Evolutionary conservation across 2,888 invertebrate genomes (phyloP).

Genomic region (Pristionchus japonicus): DNA sequence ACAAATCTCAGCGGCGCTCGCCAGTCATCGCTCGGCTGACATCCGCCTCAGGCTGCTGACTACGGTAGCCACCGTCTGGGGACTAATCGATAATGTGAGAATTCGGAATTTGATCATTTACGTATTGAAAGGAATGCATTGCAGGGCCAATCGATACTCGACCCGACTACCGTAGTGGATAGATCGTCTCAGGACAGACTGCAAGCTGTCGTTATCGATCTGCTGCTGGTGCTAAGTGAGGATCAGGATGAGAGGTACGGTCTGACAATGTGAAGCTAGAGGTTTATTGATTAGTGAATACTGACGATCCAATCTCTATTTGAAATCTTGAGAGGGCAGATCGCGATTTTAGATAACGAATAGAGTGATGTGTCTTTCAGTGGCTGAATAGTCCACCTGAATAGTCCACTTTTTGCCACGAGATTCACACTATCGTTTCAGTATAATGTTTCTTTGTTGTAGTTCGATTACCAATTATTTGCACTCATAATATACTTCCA

Average conservation of each 20-base stretch:
- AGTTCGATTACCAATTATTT: neutral
- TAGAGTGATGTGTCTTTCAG: neutral
- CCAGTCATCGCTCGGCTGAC: conserved; percentile 26
- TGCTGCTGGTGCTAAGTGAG: conserved; percentile 29
- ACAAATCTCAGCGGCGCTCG: neutral
- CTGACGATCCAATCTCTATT: neutral
- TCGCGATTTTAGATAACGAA: neutral
- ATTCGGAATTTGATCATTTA: neutral
- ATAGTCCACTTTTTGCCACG: too few species aligned
- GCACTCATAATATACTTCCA: neutral
- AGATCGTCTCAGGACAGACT: neutral
- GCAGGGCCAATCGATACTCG: conserved; percentile 22
- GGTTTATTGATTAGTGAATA: neutral
- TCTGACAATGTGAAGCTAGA: too few species aligned
- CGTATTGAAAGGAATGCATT: neutral
- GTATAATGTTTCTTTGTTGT: neutral
- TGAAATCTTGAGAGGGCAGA: neutral
- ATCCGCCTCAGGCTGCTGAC: conserved; percentile 1
- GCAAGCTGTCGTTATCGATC: conserved; percentile 10
- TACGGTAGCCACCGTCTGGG: conserved; percentile 37
- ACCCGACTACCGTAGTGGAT: conserved; percentile 18
- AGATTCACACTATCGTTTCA: too few species aligned
- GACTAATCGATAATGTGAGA: conserved; percentile 32
- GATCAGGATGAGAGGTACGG: conserved; percentile 35
- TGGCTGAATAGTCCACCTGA: neutral